A percentile compares a stretch with the other conserved stretches of the same genome.
phyloP scores from a whole-genome alignment of 2,113 vertebrate species.

The Lasiurus borealis region DNA sequence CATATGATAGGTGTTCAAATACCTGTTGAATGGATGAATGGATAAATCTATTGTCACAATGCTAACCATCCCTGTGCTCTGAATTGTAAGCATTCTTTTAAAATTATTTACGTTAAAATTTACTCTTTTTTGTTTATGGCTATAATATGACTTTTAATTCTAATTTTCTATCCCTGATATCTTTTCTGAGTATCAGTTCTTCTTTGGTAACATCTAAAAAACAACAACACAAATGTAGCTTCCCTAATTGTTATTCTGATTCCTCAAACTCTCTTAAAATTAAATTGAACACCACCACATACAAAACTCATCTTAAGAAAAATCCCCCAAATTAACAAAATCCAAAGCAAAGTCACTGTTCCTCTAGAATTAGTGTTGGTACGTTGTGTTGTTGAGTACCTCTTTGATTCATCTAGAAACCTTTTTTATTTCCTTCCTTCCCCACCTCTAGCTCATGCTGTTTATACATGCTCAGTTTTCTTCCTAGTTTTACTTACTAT shows the following conservation, averaged over 20 bases:
- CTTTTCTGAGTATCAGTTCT: conserved; percentile 44
- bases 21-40: neutral
- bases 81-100: neutral
- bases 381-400: neutral
- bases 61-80: neutral
- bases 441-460: neutral
- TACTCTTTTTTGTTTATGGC: neutral
- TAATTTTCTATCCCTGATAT: conserved; percentile 12
- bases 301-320: neutral
- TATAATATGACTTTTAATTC: conserved; percentile 10
- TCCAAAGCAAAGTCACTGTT: neutral
- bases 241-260: conserved; percentile 36
- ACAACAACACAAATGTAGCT: neutral
- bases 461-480: neutral
- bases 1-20: neutral
- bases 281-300: neutral
- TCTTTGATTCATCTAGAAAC: neutral
- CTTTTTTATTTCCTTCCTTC: neutral
- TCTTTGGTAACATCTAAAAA: conserved; percentile 48
- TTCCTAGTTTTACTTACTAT: neutral
- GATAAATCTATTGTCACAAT: neutral
- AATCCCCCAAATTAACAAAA: neutral
- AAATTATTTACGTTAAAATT: neutral
- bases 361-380: neutral
- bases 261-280: conserved; percentile 53